Evolutionary conservation across 2,113 vertebrate species (phyloP).

Genomic region (Semnornis frantzii): DNA sequence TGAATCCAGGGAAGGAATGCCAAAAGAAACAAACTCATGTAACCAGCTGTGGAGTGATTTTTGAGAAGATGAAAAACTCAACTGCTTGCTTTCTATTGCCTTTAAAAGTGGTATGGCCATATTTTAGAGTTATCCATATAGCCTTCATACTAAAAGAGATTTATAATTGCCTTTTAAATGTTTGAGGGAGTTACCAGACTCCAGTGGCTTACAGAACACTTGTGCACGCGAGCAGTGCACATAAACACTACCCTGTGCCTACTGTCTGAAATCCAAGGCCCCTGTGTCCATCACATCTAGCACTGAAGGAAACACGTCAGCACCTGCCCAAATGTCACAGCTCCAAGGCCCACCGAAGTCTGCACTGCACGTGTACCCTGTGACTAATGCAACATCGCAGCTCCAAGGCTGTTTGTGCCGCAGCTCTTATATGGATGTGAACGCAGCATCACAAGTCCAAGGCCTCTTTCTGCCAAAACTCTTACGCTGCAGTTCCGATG

Average conservation of each 20-base stretch:
- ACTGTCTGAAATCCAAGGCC: not conserved
- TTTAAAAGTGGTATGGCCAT: conserved; percentile 16
- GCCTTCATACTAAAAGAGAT: not conserved
- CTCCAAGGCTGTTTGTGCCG: not conserved
- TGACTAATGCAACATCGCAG: not conserved
- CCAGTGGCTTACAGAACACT: not conserved
- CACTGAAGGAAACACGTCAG: not conserved
- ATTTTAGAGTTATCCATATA: not conserved
- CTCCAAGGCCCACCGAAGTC: not conserved
- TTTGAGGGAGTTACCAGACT: not conserved
- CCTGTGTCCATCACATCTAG: not conserved
- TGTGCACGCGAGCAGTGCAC: not conserved
- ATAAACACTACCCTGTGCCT: not conserved
- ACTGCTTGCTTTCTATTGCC: conserved; percentile 8
- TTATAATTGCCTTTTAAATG: not conserved
- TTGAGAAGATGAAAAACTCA: conserved; percentile 27
- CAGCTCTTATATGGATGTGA: not conserved
- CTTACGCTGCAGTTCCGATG: not conserved
- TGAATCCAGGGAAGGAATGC: conserved; percentile 7
- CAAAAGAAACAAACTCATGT: conserved; percentile 41
- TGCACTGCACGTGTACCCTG: accelerated
- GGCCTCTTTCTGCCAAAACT: not conserved
- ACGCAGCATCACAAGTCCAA: not conserved
- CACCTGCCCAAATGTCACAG: not conserved
- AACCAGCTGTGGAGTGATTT: conserved; percentile 58